Base-by-base conservation (phyloP, 2,113 vertebrate genomes). In the Catharus minimus region DNA sequence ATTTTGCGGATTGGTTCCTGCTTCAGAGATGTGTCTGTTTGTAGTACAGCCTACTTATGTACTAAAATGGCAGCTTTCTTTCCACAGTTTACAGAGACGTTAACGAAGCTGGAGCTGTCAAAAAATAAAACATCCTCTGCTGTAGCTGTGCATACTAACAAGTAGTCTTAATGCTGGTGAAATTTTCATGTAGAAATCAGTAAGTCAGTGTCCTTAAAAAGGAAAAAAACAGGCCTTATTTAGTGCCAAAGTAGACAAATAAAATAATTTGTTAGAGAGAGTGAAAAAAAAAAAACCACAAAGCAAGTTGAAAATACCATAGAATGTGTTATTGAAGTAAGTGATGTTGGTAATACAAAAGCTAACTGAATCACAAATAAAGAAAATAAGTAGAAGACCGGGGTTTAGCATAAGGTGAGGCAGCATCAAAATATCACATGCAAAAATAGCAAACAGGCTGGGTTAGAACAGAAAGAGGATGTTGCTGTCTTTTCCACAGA, bases 21-120 rank as follows among this genome's bases (percentile, higher is more conserved):
- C 81, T 65, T 84, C 39, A 39, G 80, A 90, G 84, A 86, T 43
- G 28, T 74, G 30, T 94, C 90, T 74, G 91, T 78, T 56, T 85
- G 83, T 87, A 80, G 82, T 49, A 89, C 74, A 87, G 44, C 93
- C 93, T 89, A 92, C 81, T 95, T 62, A 69, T 21, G 90, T 82
- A 62, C 89, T 74, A 44, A 95, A 95, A 93, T 89, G 90, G 85
- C 82, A 61, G 76, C 86, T 93, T 95, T 86, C 55, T 27, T 72
- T 83, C 78, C 89, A 76, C 94, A 89, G 89, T 93, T 95, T 92
- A 89, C 83, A 82, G 75, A 84, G 66, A 89, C 69, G 24, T 76
- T 95, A 84, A 92, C 67, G 61, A 92, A 95, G 89, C 90, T 95
- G 78, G 67, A 94, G 71, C 81, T 93, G 92, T 95, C 92, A 95